phyloP scores from a whole-genome alignment of 1,140 invertebrate genomes.

The Meloidogyne chitwoodi region DNA sequence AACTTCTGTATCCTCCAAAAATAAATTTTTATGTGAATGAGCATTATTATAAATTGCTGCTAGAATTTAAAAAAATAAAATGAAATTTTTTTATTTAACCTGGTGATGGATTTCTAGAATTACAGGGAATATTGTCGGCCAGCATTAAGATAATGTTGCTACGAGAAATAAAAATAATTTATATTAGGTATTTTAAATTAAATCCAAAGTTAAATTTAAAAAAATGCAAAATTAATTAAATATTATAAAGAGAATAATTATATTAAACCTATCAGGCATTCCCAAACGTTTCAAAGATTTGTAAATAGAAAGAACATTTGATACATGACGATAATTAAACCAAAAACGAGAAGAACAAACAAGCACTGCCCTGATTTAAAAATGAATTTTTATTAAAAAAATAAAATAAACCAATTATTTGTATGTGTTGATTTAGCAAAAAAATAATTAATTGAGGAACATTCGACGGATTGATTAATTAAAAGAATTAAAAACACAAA shows the following conservation, averaged over 20 bases:
- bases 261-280: constrained; percentile 77
- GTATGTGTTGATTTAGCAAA: constrained; percentile 21
- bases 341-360: constrained; percentile 97
- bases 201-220: not conserved
- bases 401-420: constrained; percentile 18
- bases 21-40: constrained; percentile 95
- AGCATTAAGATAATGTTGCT: constrained; percentile 90
- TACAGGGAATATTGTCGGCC: constrained; percentile 99
- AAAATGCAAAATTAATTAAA: not conserved
- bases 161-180: no score
- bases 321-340: constrained; percentile 99
- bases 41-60: constrained; percentile 94
- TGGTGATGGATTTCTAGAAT: constrained; percentile 91
- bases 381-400: not conserved
- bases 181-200: no score
- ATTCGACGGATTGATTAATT: not conserved
- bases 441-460: constrained; percentile 2
- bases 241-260: not conserved
- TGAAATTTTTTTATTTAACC: constrained; percentile 61
- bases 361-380: constrained; percentile 77
- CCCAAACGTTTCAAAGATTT: constrained; percentile 92
- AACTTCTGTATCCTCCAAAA: constrained; percentile 89
- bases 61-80: constrained; percentile 33
- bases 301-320: constrained; percentile 96
- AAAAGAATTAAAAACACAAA: not conserved